phyloP scores from a whole-genome alignment of 2,888 invertebrate species.

The Calliopum simillimum region DNA sequence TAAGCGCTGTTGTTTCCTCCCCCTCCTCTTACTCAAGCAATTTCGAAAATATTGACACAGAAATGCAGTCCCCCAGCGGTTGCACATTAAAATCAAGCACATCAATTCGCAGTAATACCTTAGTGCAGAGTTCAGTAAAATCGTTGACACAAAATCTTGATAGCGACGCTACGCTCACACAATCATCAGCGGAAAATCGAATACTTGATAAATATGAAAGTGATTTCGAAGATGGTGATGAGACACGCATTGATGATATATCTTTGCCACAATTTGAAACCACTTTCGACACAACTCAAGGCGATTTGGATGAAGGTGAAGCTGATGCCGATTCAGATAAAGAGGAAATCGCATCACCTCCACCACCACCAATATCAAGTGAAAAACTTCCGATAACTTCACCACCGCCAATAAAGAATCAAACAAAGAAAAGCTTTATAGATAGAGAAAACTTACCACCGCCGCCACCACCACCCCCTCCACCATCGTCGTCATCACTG shows the following conservation, averaged over 20 bases:
- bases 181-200: slow-evolving; percentile 36
- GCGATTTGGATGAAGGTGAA: slow-evolving; percentile 33
- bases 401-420: background rate
- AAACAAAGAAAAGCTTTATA: background rate
- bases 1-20: background rate
- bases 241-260: slow-evolving; percentile 56
- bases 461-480: slow-evolving; percentile 42
- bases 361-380: slow-evolving; percentile 38
- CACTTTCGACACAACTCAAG: slow-evolving; percentile 45
- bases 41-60: slow-evolving; percentile 44
- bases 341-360: slow-evolving; percentile 46
- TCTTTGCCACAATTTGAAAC: slow-evolving; percentile 57
- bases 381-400: background rate
- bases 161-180: slow-evolving; percentile 19
- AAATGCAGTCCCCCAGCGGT: slow-evolving; percentile 44
- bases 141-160: background rate
- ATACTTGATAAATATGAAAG: slow-evolving; percentile 47
- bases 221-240: slow-evolving; percentile 49
- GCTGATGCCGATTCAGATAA: slow-evolving; percentile 9
- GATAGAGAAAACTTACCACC: slow-evolving; percentile 38
- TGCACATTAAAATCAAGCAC: slow-evolving; percentile 25
- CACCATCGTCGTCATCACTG: slow-evolving; percentile 15
- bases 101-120: slow-evolving; percentile 28
- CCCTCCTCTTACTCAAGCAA: slow-evolving; percentile 42
- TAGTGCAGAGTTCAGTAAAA: slow-evolving; percentile 18